phyloP scores from a whole-genome alignment of 2,797 vertebrate genomes.

The Leucoraja ocellata region DNA sequence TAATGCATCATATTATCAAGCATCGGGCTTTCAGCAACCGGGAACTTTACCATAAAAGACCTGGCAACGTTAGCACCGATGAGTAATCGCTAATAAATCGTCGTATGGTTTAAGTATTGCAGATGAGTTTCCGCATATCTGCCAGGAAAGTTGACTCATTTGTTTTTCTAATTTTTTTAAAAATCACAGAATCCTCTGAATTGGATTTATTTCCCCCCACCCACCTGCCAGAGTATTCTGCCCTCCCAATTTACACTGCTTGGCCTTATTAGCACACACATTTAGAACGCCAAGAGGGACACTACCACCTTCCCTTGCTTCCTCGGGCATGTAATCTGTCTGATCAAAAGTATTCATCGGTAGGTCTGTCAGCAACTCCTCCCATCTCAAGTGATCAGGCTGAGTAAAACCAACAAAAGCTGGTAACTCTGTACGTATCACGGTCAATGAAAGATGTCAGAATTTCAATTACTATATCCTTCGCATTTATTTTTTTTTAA shows the following conservation, averaged over 20 bases:
- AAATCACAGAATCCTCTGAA: neutral
- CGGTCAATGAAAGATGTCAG: neutral
- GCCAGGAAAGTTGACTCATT: slow-evolving; percentile 15
- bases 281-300: neutral
- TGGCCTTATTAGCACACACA: neutral
- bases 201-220: too few relatives aligned
- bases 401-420: neutral
- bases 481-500: neutral
- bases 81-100: slow-evolving; percentile 9
- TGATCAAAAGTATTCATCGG: neutral
- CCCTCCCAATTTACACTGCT: neutral
- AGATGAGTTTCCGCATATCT: neutral
- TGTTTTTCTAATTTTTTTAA: neutral
- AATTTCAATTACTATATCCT: neutral
- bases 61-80: neutral
- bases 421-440: neutral
- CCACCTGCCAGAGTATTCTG: neutral
- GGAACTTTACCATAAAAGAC: neutral
- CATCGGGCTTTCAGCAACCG: neutral
- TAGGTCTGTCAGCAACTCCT: neutral
- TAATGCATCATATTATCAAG: neutral
- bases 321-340: neutral
- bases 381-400: neutral
- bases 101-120: neutral
- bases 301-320: neutral